These are phyloP conservation scores for Agapostemon virescens DNA, from an alignment of 2,888 invertebrate genomes.

Conservation along the genomic window DNA sequence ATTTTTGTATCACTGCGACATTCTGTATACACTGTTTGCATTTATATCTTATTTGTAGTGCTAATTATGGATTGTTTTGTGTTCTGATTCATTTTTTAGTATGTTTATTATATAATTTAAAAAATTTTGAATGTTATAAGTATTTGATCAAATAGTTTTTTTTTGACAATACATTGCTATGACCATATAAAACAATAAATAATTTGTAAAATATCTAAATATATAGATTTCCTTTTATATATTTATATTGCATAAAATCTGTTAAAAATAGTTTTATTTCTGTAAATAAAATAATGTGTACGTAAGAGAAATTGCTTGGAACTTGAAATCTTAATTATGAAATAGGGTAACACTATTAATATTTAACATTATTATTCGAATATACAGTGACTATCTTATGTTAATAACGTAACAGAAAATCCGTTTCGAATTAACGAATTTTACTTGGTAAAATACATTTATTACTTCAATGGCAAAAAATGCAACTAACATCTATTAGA, in stretches of 20 bases:
- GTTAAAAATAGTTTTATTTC: constrained; percentile 59
- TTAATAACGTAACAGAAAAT: constrained; percentile 55
- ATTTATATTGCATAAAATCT: constrained; percentile 59
- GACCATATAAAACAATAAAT: constrained; percentile 58
- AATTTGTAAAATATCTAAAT: constrained; percentile 67
- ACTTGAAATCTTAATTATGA: constrained; percentile 51
- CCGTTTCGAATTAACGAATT: constrained; percentile 54
- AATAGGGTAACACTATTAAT: constrained; percentile 54
- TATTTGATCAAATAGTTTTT: constrained; percentile 32
- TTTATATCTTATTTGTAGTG: constrained; percentile 63
- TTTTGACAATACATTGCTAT: constrained; percentile 34
- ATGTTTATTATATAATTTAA: constrained; percentile 57
- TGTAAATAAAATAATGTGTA: constrained; percentile 52
- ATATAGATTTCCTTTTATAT: constrained; percentile 59
- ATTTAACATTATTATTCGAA: constrained; percentile 44
- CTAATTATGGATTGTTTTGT: constrained; percentile 53
- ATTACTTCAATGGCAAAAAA: constrained; percentile 54
- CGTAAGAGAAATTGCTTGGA: constrained; percentile 51
- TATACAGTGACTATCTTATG: constrained; percentile 45
- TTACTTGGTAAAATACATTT: constrained; percentile 61
- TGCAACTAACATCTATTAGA: constrained; percentile 64
- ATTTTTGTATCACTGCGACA: constrained; percentile 63
- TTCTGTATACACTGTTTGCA: constrained; percentile 59
- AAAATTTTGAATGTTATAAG: constrained; percentile 43
- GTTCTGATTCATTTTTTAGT: constrained; percentile 39